A percentile compares a stretch with the other conserved stretches of the same genome.
These are phyloP conservation scores for Protobothrops mucrosquamatus DNA, from an alignment of 2,113 vertebrate species.

Conservation along the genomic window DNA sequence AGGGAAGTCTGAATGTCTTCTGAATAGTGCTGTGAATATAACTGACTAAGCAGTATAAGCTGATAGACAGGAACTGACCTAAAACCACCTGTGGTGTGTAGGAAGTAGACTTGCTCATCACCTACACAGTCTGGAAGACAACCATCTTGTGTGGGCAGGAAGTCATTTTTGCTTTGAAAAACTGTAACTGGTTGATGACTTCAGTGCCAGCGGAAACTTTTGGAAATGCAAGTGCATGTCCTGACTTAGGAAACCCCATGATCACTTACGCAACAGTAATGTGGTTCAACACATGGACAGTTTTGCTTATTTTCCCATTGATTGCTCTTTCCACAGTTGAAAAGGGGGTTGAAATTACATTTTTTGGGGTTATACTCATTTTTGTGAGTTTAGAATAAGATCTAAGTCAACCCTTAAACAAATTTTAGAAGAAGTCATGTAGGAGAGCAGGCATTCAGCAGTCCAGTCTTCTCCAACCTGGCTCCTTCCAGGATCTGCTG, in stretches of 20 bases:
- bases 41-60: conserved; percentile 19
- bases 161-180: conserved; percentile 17
- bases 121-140: conserved; percentile 28
- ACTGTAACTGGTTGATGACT: conserved; percentile 23
- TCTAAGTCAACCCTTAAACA: background rate
- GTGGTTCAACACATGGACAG: background rate
- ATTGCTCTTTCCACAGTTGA: background rate
- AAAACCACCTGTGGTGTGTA: conserved; percentile 25
- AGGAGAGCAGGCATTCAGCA: background rate
- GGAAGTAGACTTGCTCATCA: conserved; percentile 23
- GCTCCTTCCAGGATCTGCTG: background rate
- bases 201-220: background rate
- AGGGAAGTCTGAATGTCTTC: conserved; percentile 11
- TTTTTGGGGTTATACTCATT: background rate
- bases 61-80: conserved; percentile 28
- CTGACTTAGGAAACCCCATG: background rate
- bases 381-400: background rate
- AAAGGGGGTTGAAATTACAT: conserved; percentile 5
- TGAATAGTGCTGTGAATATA: conserved; percentile 26
- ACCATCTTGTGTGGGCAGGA: background rate
- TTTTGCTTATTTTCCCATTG: conserved; percentile 7
- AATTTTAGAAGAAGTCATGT: background rate
- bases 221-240: background rate
- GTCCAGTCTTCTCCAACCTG: background rate
- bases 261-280: background rate